Base-by-base conservation (phyloP, 2,888 invertebrate species). In the Oligia latruncula region DNA sequence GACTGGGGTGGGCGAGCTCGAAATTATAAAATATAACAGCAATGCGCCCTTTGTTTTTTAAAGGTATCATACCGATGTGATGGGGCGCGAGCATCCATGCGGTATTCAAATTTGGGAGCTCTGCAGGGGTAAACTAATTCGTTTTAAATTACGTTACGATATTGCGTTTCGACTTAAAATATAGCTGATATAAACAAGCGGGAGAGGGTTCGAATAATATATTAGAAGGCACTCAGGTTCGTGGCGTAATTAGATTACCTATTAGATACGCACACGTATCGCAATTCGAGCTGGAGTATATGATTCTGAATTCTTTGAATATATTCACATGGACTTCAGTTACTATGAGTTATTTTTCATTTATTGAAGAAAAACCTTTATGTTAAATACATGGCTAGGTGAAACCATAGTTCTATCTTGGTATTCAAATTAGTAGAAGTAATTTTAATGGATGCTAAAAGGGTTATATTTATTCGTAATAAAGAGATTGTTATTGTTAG, bases 91-190 rank as follows among this genome's bases (percentile, higher is more conserved):
- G 95, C 93, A 92, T 94, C 92, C 93, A 92, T 91, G 91, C 91
- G 91, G 93, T 95, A 96, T 96, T 96, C 95, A 97, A 97, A 97
- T 96, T 95, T 92, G 91, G 86, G 90, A 92, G 92, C 93, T 91
- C 92, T 84, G 94, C 93, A 94, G 95, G 97, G 96, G 96, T 90
- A 94, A 94, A 94, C 96, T 97, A 97, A 97, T 97, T 97, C 93
- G 96, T 95, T 97, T 97, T 95, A 96, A 96, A 97, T 97, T 97
- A 95, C 96, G 95, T 96, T 96, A 96, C 95, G 95, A 96, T 97
- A 97, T 96, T 97, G 94, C 96, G 91, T 95, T 94, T 90, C 90
- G 93, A 92, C 93, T 94, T 96, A 93, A 95, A 95, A 95, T 96
- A 96, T 96, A 91, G 94, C 94, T 90, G 93, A 94, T 93, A 95